phyloP scores from a whole-genome alignment of 2,888 invertebrate species.

The Scotopteryx bipunctaria region DNA sequence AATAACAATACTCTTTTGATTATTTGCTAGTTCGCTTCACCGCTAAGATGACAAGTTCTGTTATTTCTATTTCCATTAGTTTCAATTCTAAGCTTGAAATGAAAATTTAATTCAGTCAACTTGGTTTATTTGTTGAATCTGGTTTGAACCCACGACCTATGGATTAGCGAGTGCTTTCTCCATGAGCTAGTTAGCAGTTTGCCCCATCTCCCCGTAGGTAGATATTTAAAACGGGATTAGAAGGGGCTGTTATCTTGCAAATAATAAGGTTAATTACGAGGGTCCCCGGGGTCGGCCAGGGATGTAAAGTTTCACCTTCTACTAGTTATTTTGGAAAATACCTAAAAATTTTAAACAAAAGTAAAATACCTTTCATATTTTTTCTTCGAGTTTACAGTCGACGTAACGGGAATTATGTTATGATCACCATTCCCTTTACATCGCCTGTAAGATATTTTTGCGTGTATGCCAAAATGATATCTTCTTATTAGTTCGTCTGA shows the following conservation, averaged over 20 bases:
- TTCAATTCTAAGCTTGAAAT: not conserved
- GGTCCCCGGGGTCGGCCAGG: slow-evolving; percentile 8
- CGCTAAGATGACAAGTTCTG: not conserved
- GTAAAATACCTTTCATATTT: too few relatives aligned
- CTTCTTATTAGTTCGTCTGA: too few relatives aligned
- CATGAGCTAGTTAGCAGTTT: slow-evolving; percentile 5
- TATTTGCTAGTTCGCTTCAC: not conserved
- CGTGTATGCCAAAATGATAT: too few relatives aligned
- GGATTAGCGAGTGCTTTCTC: slow-evolving; percentile 1
- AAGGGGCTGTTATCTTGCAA: slow-evolving; percentile 32
- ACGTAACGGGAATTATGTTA: too few relatives aligned
- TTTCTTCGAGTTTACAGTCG: too few relatives aligned
- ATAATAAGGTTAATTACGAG: slow-evolving; percentile 30
- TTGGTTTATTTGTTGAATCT: too few relatives aligned
- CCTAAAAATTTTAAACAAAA: too few relatives aligned
- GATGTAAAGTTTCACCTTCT: not conserved
- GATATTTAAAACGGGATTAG: slow-evolving; percentile 35
- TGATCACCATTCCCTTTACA: too few relatives aligned
- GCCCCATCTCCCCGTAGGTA: slow-evolving; percentile 8
- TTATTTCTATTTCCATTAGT: not conserved
- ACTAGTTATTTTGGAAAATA: not conserved
- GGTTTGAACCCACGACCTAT: not conserved
- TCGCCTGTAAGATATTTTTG: too few relatives aligned
- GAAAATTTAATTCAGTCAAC: not conserved
- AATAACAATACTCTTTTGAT: too few relatives aligned